These are phyloP conservation scores for Cheilosia vernalis DNA, from an alignment of 2,888 invertebrate species.

Conservation along the genomic window DNA sequence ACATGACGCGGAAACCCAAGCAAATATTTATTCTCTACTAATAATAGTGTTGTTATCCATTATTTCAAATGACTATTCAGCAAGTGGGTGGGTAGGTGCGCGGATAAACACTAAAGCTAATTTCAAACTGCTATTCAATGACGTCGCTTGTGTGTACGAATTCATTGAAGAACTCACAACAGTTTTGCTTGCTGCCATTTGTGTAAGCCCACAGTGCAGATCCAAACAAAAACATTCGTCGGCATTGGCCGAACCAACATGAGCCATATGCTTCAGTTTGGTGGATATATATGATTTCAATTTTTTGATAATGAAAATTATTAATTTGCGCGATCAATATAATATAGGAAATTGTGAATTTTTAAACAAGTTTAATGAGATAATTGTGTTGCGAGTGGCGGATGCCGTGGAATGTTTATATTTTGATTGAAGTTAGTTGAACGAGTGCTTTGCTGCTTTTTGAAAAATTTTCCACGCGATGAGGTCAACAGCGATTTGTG, in stretches of 20 bases:
- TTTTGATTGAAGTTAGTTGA: not conserved
- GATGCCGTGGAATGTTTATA: not conserved
- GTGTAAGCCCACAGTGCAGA: not conserved
- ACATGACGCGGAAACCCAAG: not conserved
- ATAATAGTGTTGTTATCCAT: not conserved
- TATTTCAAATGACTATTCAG: not conserved
- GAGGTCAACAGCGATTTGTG: not conserved
- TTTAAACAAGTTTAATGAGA: not conserved
- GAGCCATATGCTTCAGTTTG: slow-evolving; percentile 55
- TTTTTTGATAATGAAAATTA: slow-evolving; percentile 13
- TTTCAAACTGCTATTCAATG: not conserved
- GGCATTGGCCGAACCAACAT: slow-evolving; percentile 4
- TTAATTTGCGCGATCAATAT: slow-evolving; percentile 21
- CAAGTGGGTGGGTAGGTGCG: not conserved
- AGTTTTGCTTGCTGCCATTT: not conserved
- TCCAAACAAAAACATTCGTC: slow-evolving; percentile 20
- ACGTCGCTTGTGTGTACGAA: not conserved
- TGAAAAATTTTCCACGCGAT: not conserved
- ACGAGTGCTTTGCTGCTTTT: not conserved
- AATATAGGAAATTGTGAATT: not conserved
- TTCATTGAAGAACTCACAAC: slow-evolving; percentile 14
- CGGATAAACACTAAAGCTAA: not conserved
- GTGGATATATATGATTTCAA: slow-evolving; percentile 7
- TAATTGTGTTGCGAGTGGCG: not conserved
- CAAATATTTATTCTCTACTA: not conserved